Percentiles rank a stretch among this genome's conserved stretches.
phyloP scores from a whole-genome alignment of 2,888 invertebrate genomes.

The Onthophagus sagittarius region DNA sequence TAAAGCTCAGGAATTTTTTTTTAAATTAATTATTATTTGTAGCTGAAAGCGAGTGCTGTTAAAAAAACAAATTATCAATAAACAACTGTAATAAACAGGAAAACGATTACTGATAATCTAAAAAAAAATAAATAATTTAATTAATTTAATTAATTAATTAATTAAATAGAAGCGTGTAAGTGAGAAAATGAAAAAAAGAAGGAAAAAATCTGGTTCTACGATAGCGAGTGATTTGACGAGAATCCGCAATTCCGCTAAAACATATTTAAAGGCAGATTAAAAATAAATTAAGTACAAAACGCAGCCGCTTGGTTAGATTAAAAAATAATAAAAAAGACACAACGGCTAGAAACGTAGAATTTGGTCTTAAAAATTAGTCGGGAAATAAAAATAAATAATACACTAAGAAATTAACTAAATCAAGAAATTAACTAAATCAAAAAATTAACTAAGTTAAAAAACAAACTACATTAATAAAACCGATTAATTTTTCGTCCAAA shows the following conservation, averaged over 20 bases:
- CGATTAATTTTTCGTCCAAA: not conserved
- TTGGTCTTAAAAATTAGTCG: not conserved
- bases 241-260: slow-evolving; percentile 47
- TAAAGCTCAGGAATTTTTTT: not conserved
- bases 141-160: slow-evolving; percentile 40
- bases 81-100: slow-evolving; percentile 2
- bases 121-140: slow-evolving; percentile 27
- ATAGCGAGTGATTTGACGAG: slow-evolving; percentile 47
- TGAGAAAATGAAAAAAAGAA: slow-evolving; percentile 17
- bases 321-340: slow-evolving; percentile 22
- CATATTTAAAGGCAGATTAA: slow-evolving; percentile 43
- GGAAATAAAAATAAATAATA: slow-evolving; percentile 20
- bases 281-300: slow-evolving; percentile 29
- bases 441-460: not conserved
- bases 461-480: not conserved
- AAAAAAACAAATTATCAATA: slow-evolving; percentile 28
- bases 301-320: slow-evolving; percentile 25
- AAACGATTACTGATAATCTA: slow-evolving; percentile 11
- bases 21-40: slow-evolving; percentile 1
- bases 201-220: slow-evolving; percentile 45
- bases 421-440: slow-evolving; percentile 11
- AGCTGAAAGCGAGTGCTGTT: slow-evolving; percentile 30
- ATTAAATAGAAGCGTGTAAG: slow-evolving; percentile 41
- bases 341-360: slow-evolving; percentile 1
- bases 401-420: slow-evolving; percentile 21